Evolutionary conservation across 2,113 vertebrate genomes (phyloP).

Genomic region (Cinclus cinclus): DNA sequence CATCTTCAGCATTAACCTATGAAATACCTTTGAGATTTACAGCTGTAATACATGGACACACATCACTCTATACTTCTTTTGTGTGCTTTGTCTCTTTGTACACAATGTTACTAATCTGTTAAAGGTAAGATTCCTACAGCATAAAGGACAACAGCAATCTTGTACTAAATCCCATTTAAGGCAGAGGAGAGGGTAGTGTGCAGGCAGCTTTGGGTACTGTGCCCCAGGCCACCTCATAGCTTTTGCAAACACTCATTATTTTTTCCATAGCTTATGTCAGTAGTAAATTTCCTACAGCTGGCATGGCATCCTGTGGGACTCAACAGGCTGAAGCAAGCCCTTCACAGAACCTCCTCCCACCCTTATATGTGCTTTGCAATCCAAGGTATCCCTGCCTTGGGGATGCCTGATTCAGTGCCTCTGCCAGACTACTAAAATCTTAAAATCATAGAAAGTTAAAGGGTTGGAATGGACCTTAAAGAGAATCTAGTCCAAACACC

Average conservation of each 20-base stretch:
- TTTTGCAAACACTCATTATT: neutral
- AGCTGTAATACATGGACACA: neutral
- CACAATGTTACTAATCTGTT: neutral
- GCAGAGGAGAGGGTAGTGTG: neutral
- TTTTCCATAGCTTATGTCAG: neutral
- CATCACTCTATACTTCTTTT: neutral
- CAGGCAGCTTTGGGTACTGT: neutral
- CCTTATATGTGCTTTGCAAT: neutral
- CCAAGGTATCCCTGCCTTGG: neutral
- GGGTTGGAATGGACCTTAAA: neutral
- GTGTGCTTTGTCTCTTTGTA: neutral
- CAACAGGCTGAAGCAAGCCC: neutral
- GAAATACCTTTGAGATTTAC: neutral
- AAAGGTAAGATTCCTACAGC: neutral
- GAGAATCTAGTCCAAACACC: neutral
- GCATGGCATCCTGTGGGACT: neutral
- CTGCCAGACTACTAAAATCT: neutral
- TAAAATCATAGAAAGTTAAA: neutral
- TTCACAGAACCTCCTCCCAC: neutral
- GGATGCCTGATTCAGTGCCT: neutral
- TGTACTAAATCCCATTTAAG: neutral
- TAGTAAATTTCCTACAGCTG: neutral
- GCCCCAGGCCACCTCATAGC: neutral
- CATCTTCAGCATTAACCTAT: neutral
- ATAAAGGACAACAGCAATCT: neutral